Conservation (phyloP, 2,113 vertebrate genomes). For the Actinemys pallida region DNA sequence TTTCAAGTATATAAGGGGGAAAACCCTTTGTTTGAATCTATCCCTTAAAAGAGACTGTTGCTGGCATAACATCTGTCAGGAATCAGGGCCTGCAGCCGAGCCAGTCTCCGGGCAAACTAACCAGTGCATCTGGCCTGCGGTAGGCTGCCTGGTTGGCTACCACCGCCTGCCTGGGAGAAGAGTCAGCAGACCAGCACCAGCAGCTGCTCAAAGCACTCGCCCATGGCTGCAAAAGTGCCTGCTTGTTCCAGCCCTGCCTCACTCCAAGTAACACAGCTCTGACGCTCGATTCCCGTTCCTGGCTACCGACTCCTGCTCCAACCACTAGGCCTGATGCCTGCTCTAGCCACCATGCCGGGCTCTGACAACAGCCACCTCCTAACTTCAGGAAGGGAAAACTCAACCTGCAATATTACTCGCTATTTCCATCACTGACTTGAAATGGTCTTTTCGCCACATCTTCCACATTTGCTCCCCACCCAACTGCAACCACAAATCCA, state of each 20-base stretch:
- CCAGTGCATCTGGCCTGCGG: not conserved
- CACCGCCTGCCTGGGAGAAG: not conserved
- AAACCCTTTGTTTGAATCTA: not conserved
- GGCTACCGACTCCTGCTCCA: not conserved
- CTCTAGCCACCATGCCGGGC: not conserved
- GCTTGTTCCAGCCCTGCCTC: not conserved
- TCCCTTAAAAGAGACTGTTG: not conserved
- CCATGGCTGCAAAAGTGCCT: too few species aligned
- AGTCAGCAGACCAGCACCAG: not conserved
- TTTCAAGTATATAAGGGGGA: not conserved
- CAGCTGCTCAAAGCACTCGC: not conserved
- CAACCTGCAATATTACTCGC: not conserved
- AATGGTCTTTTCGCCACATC: not conserved
- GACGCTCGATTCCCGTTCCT: not conserved
- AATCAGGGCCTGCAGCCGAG: not conserved
- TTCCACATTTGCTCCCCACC: not conserved
- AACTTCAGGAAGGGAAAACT: not conserved
- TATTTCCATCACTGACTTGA: not conserved
- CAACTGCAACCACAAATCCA: constrained; percentile 19
- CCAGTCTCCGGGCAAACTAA: not conserved
- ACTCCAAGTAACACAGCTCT: not conserved
- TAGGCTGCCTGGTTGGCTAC: not conserved
- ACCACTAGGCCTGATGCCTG: not conserved
- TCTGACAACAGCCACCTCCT: constrained; percentile 38
- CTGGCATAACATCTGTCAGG: not conserved